Evolutionary conservation across 53 echinoderm and acorn worm species (phyloP).

Genomic region (Antedon mediterranea): DNA sequence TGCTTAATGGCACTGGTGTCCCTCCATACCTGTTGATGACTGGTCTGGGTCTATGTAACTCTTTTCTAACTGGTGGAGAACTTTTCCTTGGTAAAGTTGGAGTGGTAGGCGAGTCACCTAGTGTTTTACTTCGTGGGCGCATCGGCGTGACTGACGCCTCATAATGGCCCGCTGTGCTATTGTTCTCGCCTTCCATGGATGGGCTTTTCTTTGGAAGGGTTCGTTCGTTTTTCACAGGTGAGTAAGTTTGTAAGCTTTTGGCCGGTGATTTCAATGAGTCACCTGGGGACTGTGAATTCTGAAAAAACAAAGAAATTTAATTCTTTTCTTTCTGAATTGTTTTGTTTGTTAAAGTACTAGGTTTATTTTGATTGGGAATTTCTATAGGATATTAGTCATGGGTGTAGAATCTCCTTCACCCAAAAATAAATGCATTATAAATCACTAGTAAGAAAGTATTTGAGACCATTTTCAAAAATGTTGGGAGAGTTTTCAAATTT

Average conservation of each 20-base stretch:
- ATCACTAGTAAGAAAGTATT: no score
- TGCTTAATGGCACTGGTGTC: neutral
- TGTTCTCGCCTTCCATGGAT: neutral
- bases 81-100: conserved; percentile 13
- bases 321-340: no score
- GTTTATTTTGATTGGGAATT: no score
- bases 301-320: neutral
- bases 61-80: conserved; percentile 40
- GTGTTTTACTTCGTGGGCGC: conserved; percentile 51
- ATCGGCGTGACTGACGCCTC: conserved; percentile 12
- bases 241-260: neutral
- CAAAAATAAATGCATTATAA: no score
- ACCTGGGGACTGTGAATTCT: neutral
- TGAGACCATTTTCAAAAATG: no score
- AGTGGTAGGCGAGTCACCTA: conserved; percentile 48
- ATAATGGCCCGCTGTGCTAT: conserved; percentile 10
- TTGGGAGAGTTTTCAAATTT: no score
- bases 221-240: neutral
- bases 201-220: neutral
- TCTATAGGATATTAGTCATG: no score
- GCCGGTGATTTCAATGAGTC: neutral
- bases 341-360: no score
- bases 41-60: neutral
- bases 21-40: neutral
- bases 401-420: no score